Evolutionary conservation across 92 coral and sea anemone species (phyloP), one percentile per base, ranked within the genome.

Genomic region (Palythoa heliodiscus): DNA sequence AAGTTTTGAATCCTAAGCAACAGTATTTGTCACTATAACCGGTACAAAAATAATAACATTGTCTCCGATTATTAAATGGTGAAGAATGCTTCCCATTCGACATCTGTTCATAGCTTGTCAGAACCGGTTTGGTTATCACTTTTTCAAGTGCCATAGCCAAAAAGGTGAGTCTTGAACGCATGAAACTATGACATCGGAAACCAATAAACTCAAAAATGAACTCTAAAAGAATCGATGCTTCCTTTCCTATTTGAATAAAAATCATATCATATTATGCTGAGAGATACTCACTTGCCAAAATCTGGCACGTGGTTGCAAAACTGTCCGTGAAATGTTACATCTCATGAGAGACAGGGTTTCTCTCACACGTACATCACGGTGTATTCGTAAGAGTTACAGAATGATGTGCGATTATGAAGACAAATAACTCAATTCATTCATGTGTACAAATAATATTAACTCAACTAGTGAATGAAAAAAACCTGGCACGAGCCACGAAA

Each of bases 391-490:
- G 43, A 69, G 73, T 69, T 25, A 25, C n/a, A 67, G 35, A 23
- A 67, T 67, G 37, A 22, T 7, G 29, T 22, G 37, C 9, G 29
- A 69, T 48, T 14, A 64, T 4, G 24, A 16, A 48, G 61, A 80
- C 63, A 80, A 80, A 80, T 66, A 52, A 23, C 40, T 5, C 73
- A 39, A 80, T 66, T 80, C 84, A 80, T 66, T 66, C 57, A 43
- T 80, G 84, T 80, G 29, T 80, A 80, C 84, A 80, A 68, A 66
- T 47, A 43, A 22, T 55, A 29, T 76, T 57, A 52, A 76, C 14
- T 20, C 43, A 24, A 25, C 68, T 43, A 58, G 40, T 80, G 23
- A 80, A 80, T 43, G 38, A 61, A 64, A 76, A 76, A 61, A 20
- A 72, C 37, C 63, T 39, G 40, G 63, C 74, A 80, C 61, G 74